Conservation (phyloP, 2,888 invertebrate genomes). For the Autographa pulchrina region DNA sequence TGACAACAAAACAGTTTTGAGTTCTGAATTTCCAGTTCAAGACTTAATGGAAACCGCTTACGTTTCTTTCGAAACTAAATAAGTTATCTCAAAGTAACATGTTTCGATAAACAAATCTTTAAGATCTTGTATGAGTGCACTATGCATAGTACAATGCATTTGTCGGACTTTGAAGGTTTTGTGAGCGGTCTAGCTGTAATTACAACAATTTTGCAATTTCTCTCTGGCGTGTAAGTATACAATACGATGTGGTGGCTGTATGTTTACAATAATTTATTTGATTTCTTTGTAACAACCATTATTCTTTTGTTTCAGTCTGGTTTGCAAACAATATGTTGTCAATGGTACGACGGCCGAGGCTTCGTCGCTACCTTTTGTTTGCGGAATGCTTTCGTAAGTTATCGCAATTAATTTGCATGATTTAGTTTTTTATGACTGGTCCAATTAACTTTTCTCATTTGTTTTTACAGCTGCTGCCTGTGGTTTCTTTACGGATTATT, state of each 20-base stretch:
- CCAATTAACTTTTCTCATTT: constrained; percentile 37
- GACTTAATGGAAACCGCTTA: not conserved
- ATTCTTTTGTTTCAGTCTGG: constrained; percentile 89
- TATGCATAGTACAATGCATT: constrained; percentile 61
- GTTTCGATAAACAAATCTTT: constrained; percentile 17
- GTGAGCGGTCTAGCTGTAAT: constrained; percentile 90
- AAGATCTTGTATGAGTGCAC: constrained; percentile 12
- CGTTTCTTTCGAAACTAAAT: constrained; percentile 14
- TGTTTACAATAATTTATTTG: constrained; percentile 12
- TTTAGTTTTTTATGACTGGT: constrained; percentile 14
- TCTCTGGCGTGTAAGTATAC: constrained; percentile 94
- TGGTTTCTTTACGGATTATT: constrained; percentile 95
- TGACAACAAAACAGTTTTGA: not conserved
- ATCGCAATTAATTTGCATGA: constrained; percentile 18
- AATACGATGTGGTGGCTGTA: constrained; percentile 1
- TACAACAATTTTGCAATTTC: constrained; percentile 94
- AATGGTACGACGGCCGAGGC: constrained; percentile 94
- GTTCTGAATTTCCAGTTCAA: not conserved
- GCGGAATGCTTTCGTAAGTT: constrained; percentile 93
- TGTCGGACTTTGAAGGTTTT: constrained; percentile 67
- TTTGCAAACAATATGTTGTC: constrained; percentile 93
- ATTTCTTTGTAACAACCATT: constrained; percentile 17
- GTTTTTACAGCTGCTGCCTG: constrained; percentile 91
- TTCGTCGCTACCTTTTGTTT: constrained; percentile 93
- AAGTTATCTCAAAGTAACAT: constrained; percentile 23